Base-by-base conservation (phyloP, 2,888 invertebrate genomes). In the Eupsilia transversa region DNA sequence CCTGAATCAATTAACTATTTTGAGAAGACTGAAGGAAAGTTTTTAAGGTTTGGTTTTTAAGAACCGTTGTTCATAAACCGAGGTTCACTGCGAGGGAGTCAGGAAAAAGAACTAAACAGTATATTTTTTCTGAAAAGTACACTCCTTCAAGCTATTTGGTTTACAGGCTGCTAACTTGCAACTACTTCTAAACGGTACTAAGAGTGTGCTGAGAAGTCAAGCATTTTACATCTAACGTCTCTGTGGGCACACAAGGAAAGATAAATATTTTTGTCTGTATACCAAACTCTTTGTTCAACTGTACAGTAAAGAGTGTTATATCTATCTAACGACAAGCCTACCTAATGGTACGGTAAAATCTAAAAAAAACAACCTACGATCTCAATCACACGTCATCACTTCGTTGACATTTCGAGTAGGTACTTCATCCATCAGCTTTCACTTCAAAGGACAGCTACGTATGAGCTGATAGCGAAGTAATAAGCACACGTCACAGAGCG, bases 401-500 rank as follows among this genome's bases (percentile, higher is more conserved):
- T n/a, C 0, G 9, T 52, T 56, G 20, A 56, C n/a, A 43, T 56
- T 1, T 38, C 14, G 14, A 52, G 35, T 38, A 43, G 46, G 46
- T 9, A 23, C 38, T 70, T 38, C 33, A 71, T 68, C 27, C 57
- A 46, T 71, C 74, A 81, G 10, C 23, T 38, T 20, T 74, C 67
- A 59, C 49, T 20, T 65, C 70, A 82, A 68, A 79, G n/a, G 35
- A 57, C 57, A n/a, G 7, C 54, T 30, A 41, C 72, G 33, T 63
- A 33, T 1, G 71, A 54, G 23, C 52, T 64, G 72, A 57, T 59
- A 60, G 27, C 43, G 52, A 66, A 74, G 76, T 77, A 80, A 74
- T 79, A 74, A 83, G 54, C 64, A 60, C 63, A 54, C 67, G 80
- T 82, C 79, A 72, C 17, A 4, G 10, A 38, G 12, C 49, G 59